Evolutionary conservation across 2,888 invertebrate genomes (phyloP).

Genomic region (Dilophus febrilis): DNA sequence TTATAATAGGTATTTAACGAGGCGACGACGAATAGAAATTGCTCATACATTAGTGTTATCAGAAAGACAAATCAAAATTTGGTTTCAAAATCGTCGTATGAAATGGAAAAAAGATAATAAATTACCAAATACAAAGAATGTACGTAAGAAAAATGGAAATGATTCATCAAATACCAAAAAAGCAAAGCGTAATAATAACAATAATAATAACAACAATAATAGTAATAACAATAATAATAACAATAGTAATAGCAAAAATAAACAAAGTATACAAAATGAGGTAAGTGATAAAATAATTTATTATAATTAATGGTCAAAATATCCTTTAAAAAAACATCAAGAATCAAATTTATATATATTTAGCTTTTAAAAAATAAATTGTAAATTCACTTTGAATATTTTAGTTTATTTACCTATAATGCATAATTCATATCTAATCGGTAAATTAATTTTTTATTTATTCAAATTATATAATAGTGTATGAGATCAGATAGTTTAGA

Average conservation of each 20-base stretch:
- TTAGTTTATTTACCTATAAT: too few species aligned
- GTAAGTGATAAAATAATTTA: too few species aligned
- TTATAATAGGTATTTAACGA: constrained; percentile 89
- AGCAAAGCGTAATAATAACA: constrained; percentile 22
- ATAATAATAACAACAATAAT: constrained; percentile 18
- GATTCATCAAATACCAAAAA: constrained; percentile 21
- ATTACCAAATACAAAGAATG: constrained; percentile 41
- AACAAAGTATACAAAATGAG: constrained; percentile 26
- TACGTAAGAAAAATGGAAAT: constrained; percentile 39
- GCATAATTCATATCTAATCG: too few species aligned
- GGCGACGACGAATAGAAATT: constrained; percentile 90
- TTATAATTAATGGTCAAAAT: too few species aligned
- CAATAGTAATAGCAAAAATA: neutral
- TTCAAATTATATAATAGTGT: too few species aligned
- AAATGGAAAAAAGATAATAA: constrained; percentile 66
- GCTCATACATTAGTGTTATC: constrained; percentile 89
- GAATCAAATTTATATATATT: too few species aligned
- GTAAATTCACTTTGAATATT: too few species aligned
- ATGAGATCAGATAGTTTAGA: constrained; percentile 44
- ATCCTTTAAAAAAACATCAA: too few species aligned
- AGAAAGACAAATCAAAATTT: constrained; percentile 78
- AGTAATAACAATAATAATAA: neutral
- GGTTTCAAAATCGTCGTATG: constrained; percentile 75
- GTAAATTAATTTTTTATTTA: constrained; percentile 1
- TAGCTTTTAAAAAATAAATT: neutral